Conservation (phyloP, 2,797 vertebrate species). For the Brachyrhaphis roseni region DNA sequence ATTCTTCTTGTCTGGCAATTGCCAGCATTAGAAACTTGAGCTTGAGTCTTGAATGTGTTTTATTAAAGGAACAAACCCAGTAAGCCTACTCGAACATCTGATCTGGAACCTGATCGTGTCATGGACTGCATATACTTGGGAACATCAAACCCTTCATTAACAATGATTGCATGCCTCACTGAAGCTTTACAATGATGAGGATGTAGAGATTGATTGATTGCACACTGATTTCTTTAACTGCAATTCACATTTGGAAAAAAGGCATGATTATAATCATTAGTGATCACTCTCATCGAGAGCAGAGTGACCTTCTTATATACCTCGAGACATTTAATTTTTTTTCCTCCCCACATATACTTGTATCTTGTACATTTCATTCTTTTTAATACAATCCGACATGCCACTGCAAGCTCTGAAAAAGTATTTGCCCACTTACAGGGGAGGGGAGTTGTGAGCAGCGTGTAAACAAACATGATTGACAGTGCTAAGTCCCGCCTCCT, state of each 20-base stretch:
- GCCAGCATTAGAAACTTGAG: background rate
- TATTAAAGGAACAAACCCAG: background rate
- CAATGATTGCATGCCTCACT: slow-evolving; percentile 18
- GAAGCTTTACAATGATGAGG: slow-evolving; percentile 7
- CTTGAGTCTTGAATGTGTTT: background rate
- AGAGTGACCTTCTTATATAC: slow-evolving; percentile 24
- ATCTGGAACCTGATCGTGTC: background rate
- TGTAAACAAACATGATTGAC: no score
- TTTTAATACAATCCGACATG: no score
- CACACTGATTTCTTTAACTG: background rate
- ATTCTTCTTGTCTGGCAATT: background rate
- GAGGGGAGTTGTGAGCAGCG: no score
- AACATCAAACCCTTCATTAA: slow-evolving; percentile 11
- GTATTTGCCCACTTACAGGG: background rate
- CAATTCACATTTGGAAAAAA: slow-evolving; percentile 21
- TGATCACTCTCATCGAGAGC: slow-evolving; percentile 17
- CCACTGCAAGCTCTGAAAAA: background rate
- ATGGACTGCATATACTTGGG: background rate
- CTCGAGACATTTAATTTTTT: slow-evolving; percentile 4
- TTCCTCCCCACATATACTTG: slow-evolving; percentile 11
- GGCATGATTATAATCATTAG: slow-evolving; percentile 27
- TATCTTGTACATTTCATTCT: slow-evolving; percentile 15
- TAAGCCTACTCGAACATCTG: slow-evolving; percentile 4
- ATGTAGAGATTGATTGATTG: background rate
- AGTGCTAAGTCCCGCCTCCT: no score